Evolutionary conservation across 2,888 invertebrate species (phyloP).

Genomic region (Cyclophora albipunctata): DNA sequence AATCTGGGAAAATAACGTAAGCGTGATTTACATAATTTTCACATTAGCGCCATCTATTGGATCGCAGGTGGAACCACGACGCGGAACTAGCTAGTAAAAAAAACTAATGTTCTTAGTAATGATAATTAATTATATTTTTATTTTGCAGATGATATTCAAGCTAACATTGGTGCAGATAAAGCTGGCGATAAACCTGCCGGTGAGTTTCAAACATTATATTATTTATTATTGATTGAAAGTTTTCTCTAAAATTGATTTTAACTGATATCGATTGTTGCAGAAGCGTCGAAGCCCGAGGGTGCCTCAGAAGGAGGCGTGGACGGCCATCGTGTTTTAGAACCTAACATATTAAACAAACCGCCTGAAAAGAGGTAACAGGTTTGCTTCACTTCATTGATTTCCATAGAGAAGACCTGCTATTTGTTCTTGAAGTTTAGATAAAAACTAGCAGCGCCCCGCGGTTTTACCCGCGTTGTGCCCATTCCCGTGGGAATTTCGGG

Average conservation of each 20-base stretch:
- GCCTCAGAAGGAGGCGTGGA: slow-evolving; percentile 26
- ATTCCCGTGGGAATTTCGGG: too few relatives aligned
- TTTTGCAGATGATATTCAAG: slow-evolving; percentile 40
- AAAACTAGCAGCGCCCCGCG: too few relatives aligned
- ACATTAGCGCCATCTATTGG: too few relatives aligned
- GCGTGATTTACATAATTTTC: too few relatives aligned
- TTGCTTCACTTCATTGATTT: background rate
- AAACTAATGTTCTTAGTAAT: too few relatives aligned
- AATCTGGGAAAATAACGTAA: too few relatives aligned
- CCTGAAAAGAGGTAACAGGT: slow-evolving; percentile 32
- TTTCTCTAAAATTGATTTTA: background rate
- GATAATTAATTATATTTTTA: background rate
- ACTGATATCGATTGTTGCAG: slow-evolving; percentile 18
- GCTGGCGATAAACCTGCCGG: slow-evolving; percentile 42
- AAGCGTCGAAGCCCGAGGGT: slow-evolving; percentile 42
- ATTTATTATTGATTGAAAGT: background rate
- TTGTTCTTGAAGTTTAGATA: background rate
- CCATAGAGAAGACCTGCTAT: too few relatives aligned
- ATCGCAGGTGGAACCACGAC: too few relatives aligned
- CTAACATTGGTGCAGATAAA: slow-evolving; percentile 34
- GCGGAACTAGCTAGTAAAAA: too few relatives aligned
- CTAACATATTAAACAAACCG: slow-evolving; percentile 25
- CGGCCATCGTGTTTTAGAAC: background rate
- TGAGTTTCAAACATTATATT: slow-evolving; percentile 16
- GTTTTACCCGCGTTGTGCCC: too few relatives aligned